phyloP scores from a whole-genome alignment of 2,888 invertebrate species.

The Trisateles emortualis region DNA sequence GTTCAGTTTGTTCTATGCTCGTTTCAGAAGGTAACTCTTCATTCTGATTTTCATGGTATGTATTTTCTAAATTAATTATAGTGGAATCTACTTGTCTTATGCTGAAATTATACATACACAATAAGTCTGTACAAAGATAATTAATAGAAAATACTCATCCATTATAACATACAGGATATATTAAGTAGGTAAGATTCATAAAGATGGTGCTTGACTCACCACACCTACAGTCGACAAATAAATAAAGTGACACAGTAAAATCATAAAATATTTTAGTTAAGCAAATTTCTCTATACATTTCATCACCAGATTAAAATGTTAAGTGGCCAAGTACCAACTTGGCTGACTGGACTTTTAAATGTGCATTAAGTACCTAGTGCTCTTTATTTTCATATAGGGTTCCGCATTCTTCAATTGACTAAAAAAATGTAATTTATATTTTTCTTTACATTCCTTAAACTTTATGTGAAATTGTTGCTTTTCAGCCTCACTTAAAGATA shows the following conservation, averaged over 20 bases:
- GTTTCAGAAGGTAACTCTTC: background rate
- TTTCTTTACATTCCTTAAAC: conserved; percentile 53
- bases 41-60: background rate
- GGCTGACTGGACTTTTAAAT: background rate
- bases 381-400: conserved; percentile 64
- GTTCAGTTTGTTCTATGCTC: background rate
- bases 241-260: too few relatives aligned
- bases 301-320: too few relatives aligned
- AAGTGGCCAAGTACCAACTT: too few relatives aligned
- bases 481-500: conserved; percentile 62
- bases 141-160: too few relatives aligned
- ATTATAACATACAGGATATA: too few relatives aligned
- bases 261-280: too few relatives aligned
- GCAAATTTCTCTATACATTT: too few relatives aligned
- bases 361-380: conserved; percentile 23
- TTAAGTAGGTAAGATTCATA: too few relatives aligned
- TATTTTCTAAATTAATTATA: conserved; percentile 9
- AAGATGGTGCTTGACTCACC: too few relatives aligned
- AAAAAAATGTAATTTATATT: conserved; percentile 51
- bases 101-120: conserved; percentile 5
- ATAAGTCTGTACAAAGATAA: too few relatives aligned
- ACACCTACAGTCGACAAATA: too few relatives aligned
- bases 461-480: conserved; percentile 59
- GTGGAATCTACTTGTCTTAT: conserved; percentile 16
- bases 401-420: conserved; percentile 60